These are phyloP conservation scores for Boloria selene DNA, from an alignment of 2,888 invertebrate genomes.

Conservation along the genomic window DNA sequence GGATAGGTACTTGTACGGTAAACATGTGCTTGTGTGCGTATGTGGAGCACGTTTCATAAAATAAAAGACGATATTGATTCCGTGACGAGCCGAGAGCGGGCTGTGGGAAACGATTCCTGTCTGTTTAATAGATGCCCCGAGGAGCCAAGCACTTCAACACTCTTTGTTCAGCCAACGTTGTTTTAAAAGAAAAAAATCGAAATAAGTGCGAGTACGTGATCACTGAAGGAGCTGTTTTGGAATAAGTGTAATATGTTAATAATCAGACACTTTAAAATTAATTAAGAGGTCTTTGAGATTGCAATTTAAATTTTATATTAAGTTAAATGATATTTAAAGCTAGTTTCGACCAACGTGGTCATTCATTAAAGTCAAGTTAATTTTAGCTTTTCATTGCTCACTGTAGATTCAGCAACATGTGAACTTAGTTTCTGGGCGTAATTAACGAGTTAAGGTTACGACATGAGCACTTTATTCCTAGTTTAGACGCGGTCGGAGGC, in stretches of 20 bases:
- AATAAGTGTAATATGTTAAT: slow-evolving; percentile 15
- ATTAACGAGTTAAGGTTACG: slow-evolving; percentile 72
- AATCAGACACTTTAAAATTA: slow-evolving; percentile 21
- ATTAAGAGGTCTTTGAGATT: slow-evolving; percentile 10
- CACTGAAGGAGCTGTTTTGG: slow-evolving; percentile 33
- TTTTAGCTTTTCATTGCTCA: slow-evolving; percentile 20
- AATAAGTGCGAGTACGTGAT: slow-evolving; percentile 40
- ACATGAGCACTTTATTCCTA: slow-evolving; percentile 72
- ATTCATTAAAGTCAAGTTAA: slow-evolving; percentile 11
- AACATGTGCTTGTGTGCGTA: slow-evolving; percentile 47
- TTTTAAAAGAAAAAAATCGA: slow-evolving; percentile 51
- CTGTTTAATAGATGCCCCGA: slow-evolving; percentile 74
- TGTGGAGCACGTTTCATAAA: slow-evolving; percentile 77
- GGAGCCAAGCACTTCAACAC: slow-evolving; percentile 61
- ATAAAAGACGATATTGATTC: slow-evolving; percentile 82
- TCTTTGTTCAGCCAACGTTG: slow-evolving; percentile 55
- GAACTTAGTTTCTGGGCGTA: slow-evolving; percentile 68
- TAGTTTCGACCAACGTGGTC: background rate
- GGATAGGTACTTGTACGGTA: slow-evolving; percentile 39
- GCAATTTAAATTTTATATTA: slow-evolving; percentile 6
- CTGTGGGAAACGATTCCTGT: slow-evolving; percentile 79
- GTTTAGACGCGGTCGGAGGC: slow-evolving; percentile 67
- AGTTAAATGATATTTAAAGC: background rate
- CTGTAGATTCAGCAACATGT: slow-evolving; percentile 56
- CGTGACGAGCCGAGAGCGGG: slow-evolving; percentile 75